phyloP scores from a whole-genome alignment of 2,888 invertebrate species.

The Eulithis testata region DNA sequence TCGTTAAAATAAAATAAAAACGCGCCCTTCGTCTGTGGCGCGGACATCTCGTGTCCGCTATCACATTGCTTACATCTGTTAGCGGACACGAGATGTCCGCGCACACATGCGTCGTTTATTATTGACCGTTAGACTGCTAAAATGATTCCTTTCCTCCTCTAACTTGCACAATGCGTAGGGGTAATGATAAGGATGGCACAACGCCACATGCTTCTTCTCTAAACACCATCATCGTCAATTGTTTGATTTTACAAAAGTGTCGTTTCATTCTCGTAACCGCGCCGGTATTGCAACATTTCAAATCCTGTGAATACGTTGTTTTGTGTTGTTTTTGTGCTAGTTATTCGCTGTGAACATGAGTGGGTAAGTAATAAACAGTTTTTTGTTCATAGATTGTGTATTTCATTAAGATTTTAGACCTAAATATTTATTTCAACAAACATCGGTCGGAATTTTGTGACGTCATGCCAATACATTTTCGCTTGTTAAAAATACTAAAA shows the following conservation, averaged over 20 bases:
- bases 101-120: conserved; percentile 12
- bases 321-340: conserved; percentile 17
- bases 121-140: conserved; percentile 8
- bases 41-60: no score
- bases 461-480: conserved; percentile 14
- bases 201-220: conserved; percentile 5
- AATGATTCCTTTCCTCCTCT: conserved; percentile 13
- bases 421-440: conserved; percentile 15
- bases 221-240: conserved; percentile 8
- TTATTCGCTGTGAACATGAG: conserved; percentile 13
- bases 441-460: conserved; percentile 11
- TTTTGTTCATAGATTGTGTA: conserved; percentile 14
- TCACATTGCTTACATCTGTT: no score
- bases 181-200: conserved; percentile 11
- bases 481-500: conserved; percentile 13
- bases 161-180: conserved; percentile 14
- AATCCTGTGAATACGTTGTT: conserved; percentile 12
- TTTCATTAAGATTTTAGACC: conserved; percentile 13
- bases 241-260: conserved; percentile 11
- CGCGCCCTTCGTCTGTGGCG: no score
- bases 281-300: conserved; percentile 9
- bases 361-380: conserved; percentile 16
- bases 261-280: conserved; percentile 14
- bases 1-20: no score
- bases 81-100: conserved; percentile 11